phyloP scores from a whole-genome alignment of 2,797 vertebrate genomes.

The Columba guinea region DNA sequence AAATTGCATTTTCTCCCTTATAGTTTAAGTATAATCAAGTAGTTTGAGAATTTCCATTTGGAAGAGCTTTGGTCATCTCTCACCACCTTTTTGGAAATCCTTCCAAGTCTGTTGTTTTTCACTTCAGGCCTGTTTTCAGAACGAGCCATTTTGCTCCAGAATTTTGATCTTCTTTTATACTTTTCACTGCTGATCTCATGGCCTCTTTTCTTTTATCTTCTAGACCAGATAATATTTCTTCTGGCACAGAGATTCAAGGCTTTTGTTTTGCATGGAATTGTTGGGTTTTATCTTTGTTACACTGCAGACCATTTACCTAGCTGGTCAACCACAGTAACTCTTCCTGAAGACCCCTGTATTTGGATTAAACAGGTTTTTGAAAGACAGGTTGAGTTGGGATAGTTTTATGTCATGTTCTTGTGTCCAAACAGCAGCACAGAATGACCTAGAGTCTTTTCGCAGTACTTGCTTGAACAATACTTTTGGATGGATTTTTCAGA shows the following conservation, averaged over 20 bases:
- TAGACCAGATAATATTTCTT: not conserved
- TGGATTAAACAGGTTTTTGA: not conserved
- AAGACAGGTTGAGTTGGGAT: not conserved
- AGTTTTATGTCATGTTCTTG: not conserved
- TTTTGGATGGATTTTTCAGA: not conserved
- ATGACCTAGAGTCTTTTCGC: not conserved
- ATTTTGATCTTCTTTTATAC: not conserved
- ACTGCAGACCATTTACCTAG: not conserved
- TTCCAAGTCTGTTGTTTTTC: not conserved
- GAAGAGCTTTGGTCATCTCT: not conserved
- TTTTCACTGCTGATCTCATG: not conserved
- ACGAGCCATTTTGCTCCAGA: not conserved
- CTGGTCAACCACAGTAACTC: not conserved
- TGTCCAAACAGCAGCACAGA: not conserved
- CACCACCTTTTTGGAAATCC: not conserved
- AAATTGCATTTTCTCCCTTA: not conserved
- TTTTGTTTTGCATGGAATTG: not conserved
- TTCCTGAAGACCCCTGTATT: not conserved
- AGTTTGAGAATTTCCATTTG: not conserved
- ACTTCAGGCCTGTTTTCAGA: not conserved
- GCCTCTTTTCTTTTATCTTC: not conserved
- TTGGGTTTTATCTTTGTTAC: not conserved
- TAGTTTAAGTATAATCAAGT: not conserved
- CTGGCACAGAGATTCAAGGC: not conserved
- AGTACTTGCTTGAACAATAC: not conserved